Percentiles rank a stretch among this genome's conserved stretches.
phyloP scores from a whole-genome alignment of 2,888 invertebrate genomes.

The Alloscopus bannaensis region DNA sequence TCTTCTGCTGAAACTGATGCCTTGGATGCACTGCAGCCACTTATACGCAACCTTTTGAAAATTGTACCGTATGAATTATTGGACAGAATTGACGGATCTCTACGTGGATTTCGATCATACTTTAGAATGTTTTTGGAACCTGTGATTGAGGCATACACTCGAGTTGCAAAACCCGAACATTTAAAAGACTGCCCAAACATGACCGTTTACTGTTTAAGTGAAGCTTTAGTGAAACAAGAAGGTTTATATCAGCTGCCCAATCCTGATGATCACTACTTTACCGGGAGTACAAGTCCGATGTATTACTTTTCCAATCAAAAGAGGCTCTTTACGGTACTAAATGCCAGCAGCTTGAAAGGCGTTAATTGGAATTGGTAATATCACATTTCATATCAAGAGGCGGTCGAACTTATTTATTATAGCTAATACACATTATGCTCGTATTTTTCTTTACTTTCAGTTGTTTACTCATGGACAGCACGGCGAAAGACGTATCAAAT shows the following conservation, averaged over 20 bases:
- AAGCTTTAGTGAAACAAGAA: slow-evolving; percentile 61
- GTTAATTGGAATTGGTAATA: slow-evolving; percentile 54
- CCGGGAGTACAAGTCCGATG: slow-evolving; percentile 40
- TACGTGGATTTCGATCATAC: slow-evolving; percentile 43
- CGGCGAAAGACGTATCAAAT: slow-evolving; percentile 7
- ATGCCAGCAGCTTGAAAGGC: slow-evolving; percentile 53
- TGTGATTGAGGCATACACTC: slow-evolving; percentile 43
- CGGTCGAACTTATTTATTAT: too few species aligned
- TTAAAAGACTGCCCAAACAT: slow-evolving; percentile 7
- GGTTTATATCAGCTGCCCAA: slow-evolving; percentile 52
- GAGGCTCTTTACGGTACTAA: slow-evolving; percentile 43
- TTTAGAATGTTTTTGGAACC: slow-evolving; percentile 61
- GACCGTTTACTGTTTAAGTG: slow-evolving; percentile 54
- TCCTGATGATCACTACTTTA: slow-evolving; percentile 43
- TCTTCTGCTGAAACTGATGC: slow-evolving; percentile 29
- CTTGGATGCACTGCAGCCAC: slow-evolving; percentile 28
- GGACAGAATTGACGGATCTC: slow-evolving; percentile 29
- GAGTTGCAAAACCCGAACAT: slow-evolving; percentile 12
- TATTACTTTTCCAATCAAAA: slow-evolving; percentile 52
- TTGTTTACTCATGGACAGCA: slow-evolving; percentile 34
- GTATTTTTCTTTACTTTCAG: slow-evolving; percentile 35
- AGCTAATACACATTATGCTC: too few species aligned
- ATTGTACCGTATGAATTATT: slow-evolving; percentile 13
- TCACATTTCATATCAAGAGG: not conserved
- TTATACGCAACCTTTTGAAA: slow-evolving; percentile 21